Conservation (phyloP, 2,113 vertebrate genomes). For the Podarcis muralis region DNA sequence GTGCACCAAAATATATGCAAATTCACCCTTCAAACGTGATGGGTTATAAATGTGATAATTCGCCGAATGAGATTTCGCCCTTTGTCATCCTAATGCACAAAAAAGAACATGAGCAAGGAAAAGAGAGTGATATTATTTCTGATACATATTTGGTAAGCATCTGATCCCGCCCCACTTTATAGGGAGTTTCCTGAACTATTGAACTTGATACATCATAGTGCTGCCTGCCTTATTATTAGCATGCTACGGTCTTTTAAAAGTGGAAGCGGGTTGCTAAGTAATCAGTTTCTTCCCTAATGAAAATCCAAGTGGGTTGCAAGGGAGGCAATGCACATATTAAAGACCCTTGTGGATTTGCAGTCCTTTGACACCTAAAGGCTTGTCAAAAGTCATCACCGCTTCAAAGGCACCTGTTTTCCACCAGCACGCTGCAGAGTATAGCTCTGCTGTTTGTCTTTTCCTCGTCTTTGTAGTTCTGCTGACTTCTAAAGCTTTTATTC, state of each 20-base stretch:
- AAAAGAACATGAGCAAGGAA: background rate
- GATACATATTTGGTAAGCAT: background rate
- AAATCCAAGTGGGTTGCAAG: constrained; percentile 8
- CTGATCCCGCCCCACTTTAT: too few species aligned
- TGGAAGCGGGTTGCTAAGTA: constrained; percentile 43
- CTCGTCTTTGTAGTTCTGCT: constrained; percentile 61
- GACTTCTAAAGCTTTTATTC: constrained; percentile 56
- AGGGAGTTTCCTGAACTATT: constrained; percentile 8
- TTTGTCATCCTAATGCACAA: background rate
- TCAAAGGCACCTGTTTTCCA: constrained; percentile 57
- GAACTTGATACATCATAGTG: constrained; percentile 2
- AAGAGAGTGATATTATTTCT: background rate
- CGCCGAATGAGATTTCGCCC: background rate
- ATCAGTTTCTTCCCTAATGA: constrained; percentile 40
- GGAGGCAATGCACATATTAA: background rate
- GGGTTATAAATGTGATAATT: background rate
- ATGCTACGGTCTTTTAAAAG: background rate
- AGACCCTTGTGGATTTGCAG: constrained; percentile 21
- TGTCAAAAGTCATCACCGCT: constrained; percentile 50
- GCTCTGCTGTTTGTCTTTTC: constrained; percentile 19
- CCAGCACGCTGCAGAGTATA: constrained; percentile 2
- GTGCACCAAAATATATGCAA: background rate
- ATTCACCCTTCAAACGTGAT: background rate
- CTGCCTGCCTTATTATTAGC: constrained; percentile 18
- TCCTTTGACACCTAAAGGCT: constrained; percentile 57